These are phyloP conservation scores for Drosophila niveifrons DNA, from an alignment of 2,888 invertebrate genomes.

Conservation along the genomic window DNA sequence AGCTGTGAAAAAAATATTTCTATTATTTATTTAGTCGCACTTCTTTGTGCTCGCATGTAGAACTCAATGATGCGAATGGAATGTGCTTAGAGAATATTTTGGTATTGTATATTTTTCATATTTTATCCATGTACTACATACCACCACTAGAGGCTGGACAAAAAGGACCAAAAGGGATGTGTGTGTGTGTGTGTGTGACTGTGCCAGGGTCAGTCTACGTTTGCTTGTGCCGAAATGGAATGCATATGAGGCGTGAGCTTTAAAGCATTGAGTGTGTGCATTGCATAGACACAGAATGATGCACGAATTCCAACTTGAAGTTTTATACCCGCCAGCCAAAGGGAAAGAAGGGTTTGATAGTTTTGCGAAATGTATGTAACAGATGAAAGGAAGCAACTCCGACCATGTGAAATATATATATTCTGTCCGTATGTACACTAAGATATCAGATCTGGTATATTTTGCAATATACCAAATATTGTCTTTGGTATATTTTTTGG, in stretches of 20 bases:
- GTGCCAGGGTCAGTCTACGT: conserved; percentile 6
- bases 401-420: too few species aligned
- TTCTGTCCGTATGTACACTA: too few species aligned
- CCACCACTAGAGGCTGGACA: too few species aligned
- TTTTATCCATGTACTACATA: conserved; percentile 44
- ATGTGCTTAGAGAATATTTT: conserved; percentile 40
- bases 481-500: too few species aligned
- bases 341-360: too few species aligned
- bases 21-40: conserved; percentile 61
- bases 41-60: conserved; percentile 17
- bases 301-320: not conserved
- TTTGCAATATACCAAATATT: too few species aligned
- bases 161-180: not conserved
- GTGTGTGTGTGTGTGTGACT: not conserved
- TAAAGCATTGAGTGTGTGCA: conserved; percentile 11
- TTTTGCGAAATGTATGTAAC: too few species aligned
- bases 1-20: conserved; percentile 74
- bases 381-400: too few species aligned
- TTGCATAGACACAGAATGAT: not conserved
- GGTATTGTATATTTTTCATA: conserved; percentile 61
- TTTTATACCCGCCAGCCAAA: too few species aligned
- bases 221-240: not conserved
- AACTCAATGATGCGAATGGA: conserved; percentile 50
- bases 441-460: too few species aligned
- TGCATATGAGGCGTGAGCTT: conserved; percentile 15